Evolutionary conservation across 1,140 invertebrate genomes (phyloP), one percentile per base, ranked within the genome.

Genomic region (Zaprionus inermis): DNA sequence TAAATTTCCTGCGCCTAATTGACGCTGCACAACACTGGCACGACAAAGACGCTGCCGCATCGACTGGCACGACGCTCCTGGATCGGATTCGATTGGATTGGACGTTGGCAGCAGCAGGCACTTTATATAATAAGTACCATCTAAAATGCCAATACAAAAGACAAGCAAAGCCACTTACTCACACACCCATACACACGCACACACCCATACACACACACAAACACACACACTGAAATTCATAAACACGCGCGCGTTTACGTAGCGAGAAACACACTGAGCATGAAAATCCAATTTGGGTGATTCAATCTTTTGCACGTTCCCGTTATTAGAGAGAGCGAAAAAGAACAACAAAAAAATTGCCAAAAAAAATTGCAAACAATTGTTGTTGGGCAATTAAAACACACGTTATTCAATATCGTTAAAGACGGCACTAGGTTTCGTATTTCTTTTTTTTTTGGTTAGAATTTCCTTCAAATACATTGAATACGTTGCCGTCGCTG

Each of bases 41-140:
- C 0, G 24, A 28, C 24, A 28, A 28, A 28, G 24, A 14, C 44
- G 20, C n/a, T 11, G 32, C n/a, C 44, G 32, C 4, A 11, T 44
- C 6, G 9, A 30, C 32, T 30, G 36, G 41, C 22, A 51, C 46
- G 55, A 36, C 10, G 68, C 52, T 79, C 71, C 46, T 61, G 66
- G 66, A 71, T 72, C 81, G 63, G 70, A 82, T 76, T 61, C 63
- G 66, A 71, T 72, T 86, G 63, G 70, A 82, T 76, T 51, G 38
- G 38, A 6, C 38, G n/a, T 9, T 9, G 38, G 7, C 38, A 44
- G 38, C 38, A 44, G 56, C 34, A 34, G 65, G 55, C 67, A 80
- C 64, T 88, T 88, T 88, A 88, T 88, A 88, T 88, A 88, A 88
- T 88, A 88, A 83, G 79, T 74, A 82, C 54, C 49, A 54, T 71